phyloP scores from a whole-genome alignment of 1,140 invertebrate species.

The Drosophila burlai region DNA sequence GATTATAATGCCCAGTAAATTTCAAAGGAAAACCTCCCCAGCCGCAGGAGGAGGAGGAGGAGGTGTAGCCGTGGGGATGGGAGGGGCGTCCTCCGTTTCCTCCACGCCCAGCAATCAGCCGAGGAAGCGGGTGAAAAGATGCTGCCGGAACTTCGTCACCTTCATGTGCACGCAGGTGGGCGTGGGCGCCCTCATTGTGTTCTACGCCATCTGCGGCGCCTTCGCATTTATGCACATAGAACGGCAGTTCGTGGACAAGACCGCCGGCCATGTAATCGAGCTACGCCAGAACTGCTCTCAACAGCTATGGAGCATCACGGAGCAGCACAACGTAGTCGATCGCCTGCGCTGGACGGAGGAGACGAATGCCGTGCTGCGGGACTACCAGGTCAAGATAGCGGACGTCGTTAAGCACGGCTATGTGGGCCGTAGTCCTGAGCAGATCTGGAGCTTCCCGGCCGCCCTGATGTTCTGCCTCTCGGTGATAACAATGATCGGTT shows the following conservation, averaged over 20 bases:
- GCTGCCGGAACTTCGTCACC: slow-evolving; percentile 92
- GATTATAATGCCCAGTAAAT: slow-evolving; percentile 63
- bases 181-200: slow-evolving; percentile 96
- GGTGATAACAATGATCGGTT: slow-evolving; percentile 97
- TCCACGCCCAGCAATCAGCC: slow-evolving; percentile 90
- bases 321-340: slow-evolving; percentile 91
- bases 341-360: slow-evolving; percentile 89
- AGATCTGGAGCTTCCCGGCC: slow-evolving; percentile 94
- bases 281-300: slow-evolving; percentile 87
- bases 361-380: slow-evolving; percentile 88
- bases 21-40: slow-evolving; percentile 69
- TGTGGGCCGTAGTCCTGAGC: slow-evolving; percentile 89
- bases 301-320: slow-evolving; percentile 91
- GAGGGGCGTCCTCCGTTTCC: slow-evolving; percentile 50
- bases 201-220: slow-evolving; percentile 97
- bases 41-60: slow-evolving; percentile 17
- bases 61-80: not conserved
- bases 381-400: slow-evolving; percentile 91
- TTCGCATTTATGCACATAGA: slow-evolving; percentile 96
- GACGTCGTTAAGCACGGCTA: slow-evolving; percentile 90
- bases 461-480: slow-evolving; percentile 95
- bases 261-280: slow-evolving; percentile 86
- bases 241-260: slow-evolving; percentile 88
- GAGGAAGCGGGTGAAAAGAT: slow-evolving; percentile 88
- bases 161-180: slow-evolving; percentile 98